These are phyloP conservation scores for Flexamia atlantica DNA, from an alignment of 2,888 invertebrate genomes.

Conservation along the genomic window DNA sequence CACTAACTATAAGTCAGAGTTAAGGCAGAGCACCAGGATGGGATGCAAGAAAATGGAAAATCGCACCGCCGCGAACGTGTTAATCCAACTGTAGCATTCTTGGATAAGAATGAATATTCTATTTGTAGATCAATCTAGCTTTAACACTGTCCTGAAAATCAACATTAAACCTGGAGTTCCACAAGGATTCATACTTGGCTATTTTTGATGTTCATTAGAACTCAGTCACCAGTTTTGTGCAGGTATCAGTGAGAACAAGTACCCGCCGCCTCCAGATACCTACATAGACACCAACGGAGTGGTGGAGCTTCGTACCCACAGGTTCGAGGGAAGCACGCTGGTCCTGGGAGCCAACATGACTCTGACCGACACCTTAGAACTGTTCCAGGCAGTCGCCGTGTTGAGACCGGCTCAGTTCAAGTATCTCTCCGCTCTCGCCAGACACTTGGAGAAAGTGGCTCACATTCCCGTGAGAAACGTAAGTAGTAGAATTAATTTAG, in stretches of 20 bases:
- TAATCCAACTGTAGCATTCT: too few species aligned
- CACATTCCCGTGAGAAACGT: conserved; percentile 85
- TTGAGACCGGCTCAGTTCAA: conserved; percentile 75
- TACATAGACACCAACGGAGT: conserved; percentile 76
- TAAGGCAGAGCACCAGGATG: too few species aligned
- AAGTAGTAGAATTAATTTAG: too few species aligned
- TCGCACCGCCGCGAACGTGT: too few species aligned
- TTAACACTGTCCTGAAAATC: not conserved
- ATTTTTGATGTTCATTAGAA: not conserved
- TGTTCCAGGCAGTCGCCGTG: conserved; percentile 69
- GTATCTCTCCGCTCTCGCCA: conserved; percentile 78
- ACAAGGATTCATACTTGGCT: not conserved
- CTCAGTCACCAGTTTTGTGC: not conserved
- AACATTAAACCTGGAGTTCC: not conserved
- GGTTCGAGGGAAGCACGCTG: conserved; percentile 76
- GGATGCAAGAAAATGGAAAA: too few species aligned
- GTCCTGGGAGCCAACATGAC: conserved; percentile 79
- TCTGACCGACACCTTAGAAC: conserved; percentile 77
- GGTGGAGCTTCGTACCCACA: conserved; percentile 73
- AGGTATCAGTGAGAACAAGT: conserved; percentile 70
- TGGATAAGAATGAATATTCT: too few species aligned
- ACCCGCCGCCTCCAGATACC: conserved; percentile 73
- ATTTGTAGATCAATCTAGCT: too few species aligned
- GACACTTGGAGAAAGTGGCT: conserved; percentile 83
- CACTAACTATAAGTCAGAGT: too few species aligned